Base-by-base conservation (phyloP, 2,888 invertebrate genomes). In the Rhimphoctona megacephalus region DNA sequence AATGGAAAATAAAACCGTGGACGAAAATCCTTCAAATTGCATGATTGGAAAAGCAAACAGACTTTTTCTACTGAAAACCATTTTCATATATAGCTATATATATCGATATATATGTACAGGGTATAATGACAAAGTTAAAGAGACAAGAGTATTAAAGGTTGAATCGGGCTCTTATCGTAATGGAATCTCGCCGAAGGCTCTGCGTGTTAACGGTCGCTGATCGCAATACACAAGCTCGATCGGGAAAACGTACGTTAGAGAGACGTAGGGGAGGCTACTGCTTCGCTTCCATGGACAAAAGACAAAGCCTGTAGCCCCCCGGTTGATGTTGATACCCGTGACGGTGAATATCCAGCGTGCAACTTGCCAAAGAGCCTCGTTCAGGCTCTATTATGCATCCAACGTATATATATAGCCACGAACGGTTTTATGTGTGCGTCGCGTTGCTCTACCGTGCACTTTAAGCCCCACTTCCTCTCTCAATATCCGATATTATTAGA, bases 161-260 rank as follows among this genome's bases (percentile, higher is more conserved):
- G 83, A 86, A 85, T 85, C 76, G 73, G 39, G 69, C 67, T 78
- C 76, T 86, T 89, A 89, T 89, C 88, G 78, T 89, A 88, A 89
- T 89, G 67, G 87, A 89, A 89, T 89, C 88, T 79, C 52, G 67
- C 36, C 30, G 19, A 70, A 76, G 70, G 73, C 33, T 73, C 72
- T 46, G 76, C n/a, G 49, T 76, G 83, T 80, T 83, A 74, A 76
- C 79, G 87, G 61, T 77, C 74, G 64, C 57, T 82, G 82, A 80
- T 61, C 79, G 52, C 43, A 49, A 19, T 33, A 52, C 33, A 46
- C 30, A 76, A 30, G 11, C 52, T 73, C 74, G 67, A 74, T 76
- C 54, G 57, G 57, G 57, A 69, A 81, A 70, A 81, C 80, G 72
- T 76, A 85, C 72, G 85, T 72, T 81, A 49, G 64, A 66, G 66